Percentiles rank a stretch among this genome's conserved stretches.
Conservation (phyloP, 2,113 vertebrate genomes). For the Pavo muticus region DNA sequence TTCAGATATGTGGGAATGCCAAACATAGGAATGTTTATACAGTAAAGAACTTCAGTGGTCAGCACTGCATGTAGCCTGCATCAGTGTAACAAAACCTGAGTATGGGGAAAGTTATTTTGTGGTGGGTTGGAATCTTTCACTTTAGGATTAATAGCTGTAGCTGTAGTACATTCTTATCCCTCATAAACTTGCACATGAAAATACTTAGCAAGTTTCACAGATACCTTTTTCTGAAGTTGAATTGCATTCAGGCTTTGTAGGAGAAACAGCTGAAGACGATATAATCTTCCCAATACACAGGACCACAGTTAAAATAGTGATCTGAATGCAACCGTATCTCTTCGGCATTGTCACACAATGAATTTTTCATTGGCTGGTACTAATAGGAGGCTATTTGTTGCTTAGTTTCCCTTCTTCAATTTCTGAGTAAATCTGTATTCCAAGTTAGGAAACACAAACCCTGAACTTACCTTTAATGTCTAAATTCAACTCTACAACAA, state of each 20-base stretch:
- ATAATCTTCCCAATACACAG: background rate
- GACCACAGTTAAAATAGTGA: accelerated
- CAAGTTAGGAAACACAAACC: background rate
- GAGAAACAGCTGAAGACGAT: background rate
- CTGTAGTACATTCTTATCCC: background rate
- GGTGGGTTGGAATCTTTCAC: background rate
- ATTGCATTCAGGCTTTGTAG: background rate
- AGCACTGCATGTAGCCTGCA: background rate
- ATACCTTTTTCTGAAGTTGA: background rate
- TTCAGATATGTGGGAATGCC: background rate
- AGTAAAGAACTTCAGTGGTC: background rate
- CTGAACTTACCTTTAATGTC: background rate
- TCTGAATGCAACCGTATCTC: accelerated
- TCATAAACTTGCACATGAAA: background rate
- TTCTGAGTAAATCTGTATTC: background rate
- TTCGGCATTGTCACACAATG: background rate
- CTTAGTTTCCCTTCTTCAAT: background rate
- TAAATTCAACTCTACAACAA: background rate
- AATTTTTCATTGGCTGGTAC: background rate
- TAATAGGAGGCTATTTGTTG: background rate
- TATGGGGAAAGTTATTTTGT: background rate
- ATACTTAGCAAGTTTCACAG: background rate
- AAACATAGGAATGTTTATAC: background rate
- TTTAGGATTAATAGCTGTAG: background rate
- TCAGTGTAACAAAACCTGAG: background rate